phyloP scores from a whole-genome alignment of 2,113 vertebrate genomes.

The Ranitomeya variabilis region DNA sequence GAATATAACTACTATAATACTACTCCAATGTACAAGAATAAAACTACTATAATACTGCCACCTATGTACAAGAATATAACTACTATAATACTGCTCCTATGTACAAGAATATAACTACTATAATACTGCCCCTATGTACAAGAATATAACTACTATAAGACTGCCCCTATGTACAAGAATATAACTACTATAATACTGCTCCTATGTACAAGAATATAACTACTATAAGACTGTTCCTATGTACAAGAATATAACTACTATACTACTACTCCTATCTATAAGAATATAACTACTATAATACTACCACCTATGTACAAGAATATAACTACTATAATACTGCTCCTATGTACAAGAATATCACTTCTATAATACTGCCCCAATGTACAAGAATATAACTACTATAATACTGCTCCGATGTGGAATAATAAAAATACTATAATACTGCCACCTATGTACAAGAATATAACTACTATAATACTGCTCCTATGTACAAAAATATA shows the following conservation, averaged over 20 bases:
- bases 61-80: background rate
- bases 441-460: too few species aligned
- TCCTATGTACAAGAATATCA: too few species aligned
- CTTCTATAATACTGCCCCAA: background rate
- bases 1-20: conserved; percentile 1
- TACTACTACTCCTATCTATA: background rate
- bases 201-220: background rate
- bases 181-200: background rate
- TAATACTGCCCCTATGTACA: background rate
- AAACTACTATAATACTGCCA: background rate
- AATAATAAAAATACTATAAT: too few species aligned
- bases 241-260: background rate
- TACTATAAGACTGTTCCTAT: too few species aligned
- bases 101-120: background rate
- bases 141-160: conserved; percentile 6
- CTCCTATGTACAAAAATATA: too few species aligned
- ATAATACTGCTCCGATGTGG: too few species aligned
- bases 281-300: background rate
- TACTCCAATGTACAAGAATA: background rate
- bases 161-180: background rate
- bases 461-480: too few species aligned
- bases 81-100: background rate
- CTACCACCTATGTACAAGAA: background rate
- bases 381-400: background rate
- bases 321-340: too few species aligned